These are phyloP conservation scores for Argyrosomus regius DNA, from an alignment of 2,797 vertebrate species.

Conservation along the genomic window DNA sequence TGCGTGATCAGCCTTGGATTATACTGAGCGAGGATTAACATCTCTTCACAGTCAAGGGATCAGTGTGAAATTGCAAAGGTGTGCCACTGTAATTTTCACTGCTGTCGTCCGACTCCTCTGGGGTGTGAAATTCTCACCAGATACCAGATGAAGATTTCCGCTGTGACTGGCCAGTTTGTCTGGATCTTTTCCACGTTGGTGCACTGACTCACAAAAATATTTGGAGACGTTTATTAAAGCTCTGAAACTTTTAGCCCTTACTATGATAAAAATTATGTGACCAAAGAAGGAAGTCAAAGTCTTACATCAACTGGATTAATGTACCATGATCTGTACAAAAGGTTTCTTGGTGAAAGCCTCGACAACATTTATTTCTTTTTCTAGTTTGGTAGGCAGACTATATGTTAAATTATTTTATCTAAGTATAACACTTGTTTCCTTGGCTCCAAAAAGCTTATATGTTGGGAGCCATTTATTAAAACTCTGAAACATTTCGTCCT, in stretches of 20 bases:
- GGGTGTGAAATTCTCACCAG: slow-evolving; percentile 40
- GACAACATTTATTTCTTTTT: neutral
- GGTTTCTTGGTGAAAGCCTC: neutral
- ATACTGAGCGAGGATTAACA: slow-evolving; percentile 59
- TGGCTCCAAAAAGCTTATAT: neutral
- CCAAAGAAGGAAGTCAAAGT: neutral
- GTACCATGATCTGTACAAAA: neutral
- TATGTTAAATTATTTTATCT: neutral
- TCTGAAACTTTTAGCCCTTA: neutral
- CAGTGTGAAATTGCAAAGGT: slow-evolving; percentile 62
- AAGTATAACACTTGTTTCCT: neutral
- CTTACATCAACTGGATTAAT: neutral
- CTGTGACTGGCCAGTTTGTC: neutral
- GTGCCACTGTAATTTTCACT: slow-evolving; percentile 42
- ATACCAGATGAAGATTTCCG: slow-evolving; percentile 17
- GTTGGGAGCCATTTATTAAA: neutral
- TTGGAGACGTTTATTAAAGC: neutral
- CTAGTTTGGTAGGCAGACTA: neutral
- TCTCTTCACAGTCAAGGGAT: slow-evolving; percentile 55
- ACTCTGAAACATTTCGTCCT: neutral
- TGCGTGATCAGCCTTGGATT: slow-evolving; percentile 44
- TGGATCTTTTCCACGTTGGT: neutral
- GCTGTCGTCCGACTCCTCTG: slow-evolving; percentile 26
- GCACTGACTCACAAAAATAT: neutral
- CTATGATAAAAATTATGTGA: neutral